These are phyloP conservation scores for Mythimna impura DNA, from an alignment of 2,888 invertebrate genomes.

Conservation along the genomic window DNA sequence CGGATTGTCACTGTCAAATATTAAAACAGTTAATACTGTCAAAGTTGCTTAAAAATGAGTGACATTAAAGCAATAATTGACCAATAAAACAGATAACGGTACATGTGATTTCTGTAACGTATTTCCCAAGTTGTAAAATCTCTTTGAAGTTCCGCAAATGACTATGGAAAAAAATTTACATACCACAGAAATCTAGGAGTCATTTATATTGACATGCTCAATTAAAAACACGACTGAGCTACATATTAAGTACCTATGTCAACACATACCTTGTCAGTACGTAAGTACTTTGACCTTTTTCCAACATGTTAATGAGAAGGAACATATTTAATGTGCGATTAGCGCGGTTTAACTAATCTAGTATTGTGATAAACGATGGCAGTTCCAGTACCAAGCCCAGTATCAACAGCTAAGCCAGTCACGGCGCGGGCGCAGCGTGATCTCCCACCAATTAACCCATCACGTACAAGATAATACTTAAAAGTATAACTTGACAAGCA, in stretches of 20 bases:
- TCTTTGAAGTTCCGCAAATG: neutral
- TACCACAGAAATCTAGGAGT: slow-evolving; percentile 16
- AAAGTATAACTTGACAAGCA: slow-evolving; percentile 67
- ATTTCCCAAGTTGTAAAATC: slow-evolving; percentile 1
- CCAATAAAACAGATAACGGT: neutral
- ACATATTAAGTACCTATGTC: slow-evolving; percentile 36
- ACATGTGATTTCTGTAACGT: neutral
- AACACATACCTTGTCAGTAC: slow-evolving; percentile 45
- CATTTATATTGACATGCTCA: slow-evolving; percentile 36
- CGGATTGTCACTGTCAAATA: neutral
- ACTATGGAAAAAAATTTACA: slow-evolving; percentile 23
- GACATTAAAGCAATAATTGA: slow-evolving; percentile 3
- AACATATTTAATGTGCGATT: slow-evolving; percentile 71
- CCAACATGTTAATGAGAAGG: slow-evolving; percentile 70
- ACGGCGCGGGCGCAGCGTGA: slow-evolving; percentile 73
- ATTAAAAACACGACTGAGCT: slow-evolving; percentile 45
- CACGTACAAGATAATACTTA: slow-evolving; percentile 74
- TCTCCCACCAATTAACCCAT: slow-evolving; percentile 74
- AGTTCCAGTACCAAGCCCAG: slow-evolving; percentile 58
- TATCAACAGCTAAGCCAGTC: slow-evolving; percentile 63
- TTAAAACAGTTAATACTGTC: neutral
- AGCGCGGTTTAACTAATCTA: slow-evolving; percentile 71
- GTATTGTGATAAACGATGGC: slow-evolving; percentile 67
- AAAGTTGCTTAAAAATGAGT: neutral
- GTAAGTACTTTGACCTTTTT: slow-evolving; percentile 65